phyloP scores from a whole-genome alignment of 2,797 vertebrate genomes.

The Myotis findleyi region DNA sequence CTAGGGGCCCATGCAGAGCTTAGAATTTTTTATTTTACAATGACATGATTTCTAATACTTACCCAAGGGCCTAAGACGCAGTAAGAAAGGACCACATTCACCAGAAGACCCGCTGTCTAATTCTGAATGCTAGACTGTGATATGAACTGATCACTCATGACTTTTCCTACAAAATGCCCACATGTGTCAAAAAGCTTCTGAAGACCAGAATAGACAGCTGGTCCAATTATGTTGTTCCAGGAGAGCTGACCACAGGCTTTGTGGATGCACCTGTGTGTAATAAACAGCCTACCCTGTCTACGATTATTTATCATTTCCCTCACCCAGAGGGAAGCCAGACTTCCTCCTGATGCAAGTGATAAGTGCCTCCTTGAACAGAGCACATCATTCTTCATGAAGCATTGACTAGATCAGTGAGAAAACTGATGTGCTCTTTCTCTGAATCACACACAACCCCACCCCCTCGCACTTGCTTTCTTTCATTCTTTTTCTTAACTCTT shows the following conservation, averaged over 20 bases:
- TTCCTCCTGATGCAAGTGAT: neutral
- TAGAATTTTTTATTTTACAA: neutral
- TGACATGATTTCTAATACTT: neutral
- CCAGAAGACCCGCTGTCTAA: neutral
- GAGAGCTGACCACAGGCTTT: neutral
- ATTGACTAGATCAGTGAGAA: neutral
- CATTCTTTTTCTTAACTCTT: neutral
- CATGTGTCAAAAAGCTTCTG: neutral
- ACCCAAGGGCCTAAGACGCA: neutral
- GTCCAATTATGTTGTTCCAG: conserved; percentile 13
- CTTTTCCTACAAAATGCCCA: neutral
- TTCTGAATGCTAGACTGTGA: neutral
- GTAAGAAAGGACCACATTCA: neutral
- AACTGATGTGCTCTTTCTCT: neutral
- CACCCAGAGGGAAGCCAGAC: neutral
- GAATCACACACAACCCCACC: neutral
- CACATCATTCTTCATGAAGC: conserved; percentile 41
- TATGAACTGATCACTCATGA: neutral
- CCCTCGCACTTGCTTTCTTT: neutral
- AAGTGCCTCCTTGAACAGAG: neutral
- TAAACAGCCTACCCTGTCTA: neutral
- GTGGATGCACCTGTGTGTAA: neutral
- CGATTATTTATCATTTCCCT: conserved; percentile 47
- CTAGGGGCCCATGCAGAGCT: neutral
- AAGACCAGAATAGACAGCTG: conserved; percentile 3